A percentile compares a stretch with the other conserved stretches of the same genome.
Evolutionary conservation across 2,888 invertebrate species (phyloP).

Genomic region (Creontiades dilutus): DNA sequence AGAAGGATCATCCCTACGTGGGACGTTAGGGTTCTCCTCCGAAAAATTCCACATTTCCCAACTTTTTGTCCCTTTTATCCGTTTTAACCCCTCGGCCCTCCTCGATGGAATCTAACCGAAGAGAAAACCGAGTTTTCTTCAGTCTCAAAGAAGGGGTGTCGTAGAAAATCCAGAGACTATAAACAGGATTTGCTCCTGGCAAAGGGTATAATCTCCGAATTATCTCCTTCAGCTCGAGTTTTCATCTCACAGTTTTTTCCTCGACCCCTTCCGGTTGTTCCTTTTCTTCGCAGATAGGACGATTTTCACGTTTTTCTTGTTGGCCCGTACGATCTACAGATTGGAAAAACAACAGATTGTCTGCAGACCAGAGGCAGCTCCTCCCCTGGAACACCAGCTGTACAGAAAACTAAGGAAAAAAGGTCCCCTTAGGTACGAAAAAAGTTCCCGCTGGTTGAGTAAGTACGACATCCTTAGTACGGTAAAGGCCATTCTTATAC

Average conservation of each 20-base stretch:
- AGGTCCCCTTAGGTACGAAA: too few relatives aligned
- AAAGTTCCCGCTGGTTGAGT: too few relatives aligned
- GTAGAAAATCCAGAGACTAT: conserved; percentile 16
- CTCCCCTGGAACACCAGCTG: too few relatives aligned
- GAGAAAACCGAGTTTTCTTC: background rate
- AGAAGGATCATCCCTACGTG: too few relatives aligned
- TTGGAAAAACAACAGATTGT: too few relatives aligned
- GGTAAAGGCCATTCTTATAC: too few relatives aligned
- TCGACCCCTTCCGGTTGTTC: background rate
- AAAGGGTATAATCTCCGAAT: conserved; percentile 27
- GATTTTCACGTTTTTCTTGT: conserved; percentile 12
- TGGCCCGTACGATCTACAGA: too few relatives aligned
- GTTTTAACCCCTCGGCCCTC: too few relatives aligned
- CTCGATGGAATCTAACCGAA: background rate
- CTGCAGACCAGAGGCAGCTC: too few relatives aligned
- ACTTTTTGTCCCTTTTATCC: background rate
- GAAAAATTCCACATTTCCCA: background rate
- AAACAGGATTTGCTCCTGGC: conserved; percentile 10
- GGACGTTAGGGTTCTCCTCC: background rate
- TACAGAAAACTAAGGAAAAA: too few relatives aligned
- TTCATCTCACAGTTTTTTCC: background rate
- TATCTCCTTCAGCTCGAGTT: background rate
- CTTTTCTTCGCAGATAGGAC: background rate
- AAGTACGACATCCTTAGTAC: too few relatives aligned
- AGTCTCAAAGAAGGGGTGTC: background rate